Evolutionary conservation across 2,797 vertebrate species (phyloP).

Genomic region (Sebastes matsubarae): DNA sequence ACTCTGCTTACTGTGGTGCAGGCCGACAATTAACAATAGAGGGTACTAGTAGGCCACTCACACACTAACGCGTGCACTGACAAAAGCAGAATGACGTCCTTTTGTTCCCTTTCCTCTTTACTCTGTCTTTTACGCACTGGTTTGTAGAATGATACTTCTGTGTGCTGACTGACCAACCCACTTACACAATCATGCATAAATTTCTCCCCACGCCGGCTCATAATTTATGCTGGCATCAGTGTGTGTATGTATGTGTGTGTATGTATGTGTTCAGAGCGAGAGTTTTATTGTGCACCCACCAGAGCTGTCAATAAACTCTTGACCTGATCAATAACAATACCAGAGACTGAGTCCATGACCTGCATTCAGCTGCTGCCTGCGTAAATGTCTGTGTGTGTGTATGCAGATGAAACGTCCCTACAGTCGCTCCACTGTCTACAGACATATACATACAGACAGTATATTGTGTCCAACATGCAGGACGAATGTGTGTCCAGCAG

Average conservation of each 20-base stretch:
- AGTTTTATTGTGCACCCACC: constrained; percentile 40
- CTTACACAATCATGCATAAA: constrained; percentile 63
- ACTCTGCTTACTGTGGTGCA: constrained; percentile 42
- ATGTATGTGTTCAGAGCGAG: constrained; percentile 19
- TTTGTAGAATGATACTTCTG: constrained; percentile 53
- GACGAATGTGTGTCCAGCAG: neutral
- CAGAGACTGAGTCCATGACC: constrained; percentile 71
- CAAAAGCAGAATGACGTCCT: constrained; percentile 39
- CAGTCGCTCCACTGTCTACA: constrained; percentile 21
- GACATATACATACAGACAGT: neutral
- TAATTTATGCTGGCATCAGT: constrained; percentile 20
- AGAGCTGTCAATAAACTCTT: constrained; percentile 70
- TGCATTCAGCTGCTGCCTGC: constrained; percentile 62
- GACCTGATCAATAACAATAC: constrained; percentile 71
- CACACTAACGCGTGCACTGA: constrained; percentile 11
- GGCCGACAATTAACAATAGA: constrained; percentile 75
- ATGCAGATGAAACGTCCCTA: constrained; percentile 27
- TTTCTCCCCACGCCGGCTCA: constrained; percentile 43
- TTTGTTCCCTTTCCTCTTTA: constrained; percentile 61
- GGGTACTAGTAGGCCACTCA: constrained; percentile 5
- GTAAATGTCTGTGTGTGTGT: constrained; percentile 2
- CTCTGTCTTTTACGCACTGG: constrained; percentile 36
- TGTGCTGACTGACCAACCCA: constrained; percentile 56
- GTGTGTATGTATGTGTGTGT: neutral
- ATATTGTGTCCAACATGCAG: constrained; percentile 1